Percentiles rank a stretch among this genome's conserved stretches.
Conservation (phyloP, 2,888 invertebrate species). For the Cryptosula pallasiana region DNA sequence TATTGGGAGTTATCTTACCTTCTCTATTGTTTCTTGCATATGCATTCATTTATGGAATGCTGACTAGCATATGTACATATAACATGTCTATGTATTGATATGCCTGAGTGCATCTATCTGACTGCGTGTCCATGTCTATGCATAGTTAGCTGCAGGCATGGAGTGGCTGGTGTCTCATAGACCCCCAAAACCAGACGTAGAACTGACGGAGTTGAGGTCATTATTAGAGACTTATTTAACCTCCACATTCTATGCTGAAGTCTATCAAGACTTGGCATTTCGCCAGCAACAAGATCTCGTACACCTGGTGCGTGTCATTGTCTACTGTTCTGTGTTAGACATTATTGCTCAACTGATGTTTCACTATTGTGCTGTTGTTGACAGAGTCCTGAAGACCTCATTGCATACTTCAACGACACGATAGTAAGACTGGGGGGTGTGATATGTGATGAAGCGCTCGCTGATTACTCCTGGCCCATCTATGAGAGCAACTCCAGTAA, state of each 20-base stretch:
- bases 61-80: too few species aligned
- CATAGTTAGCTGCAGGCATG: neutral
- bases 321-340: too few species aligned
- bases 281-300: slow-evolving; percentile 34
- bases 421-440: neutral
- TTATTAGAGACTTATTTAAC: slow-evolving; percentile 35
- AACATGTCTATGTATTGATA: too few species aligned
- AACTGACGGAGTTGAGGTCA: slow-evolving; percentile 31
- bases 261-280: slow-evolving; percentile 37
- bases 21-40: too few species aligned
- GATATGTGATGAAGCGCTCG: neutral
- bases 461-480: neutral
- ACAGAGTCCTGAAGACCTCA: neutral
- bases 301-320: slow-evolving; percentile 37
- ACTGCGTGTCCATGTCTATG: neutral
- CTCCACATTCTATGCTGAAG: slow-evolving; percentile 36
- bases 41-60: too few species aligned
- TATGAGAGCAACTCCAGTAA: neutral
- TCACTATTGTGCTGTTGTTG: too few species aligned
- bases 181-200: slow-evolving; percentile 32
- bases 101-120: neutral
- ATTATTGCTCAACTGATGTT: too few species aligned
- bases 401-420: neutral
- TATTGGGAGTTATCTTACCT: too few species aligned
- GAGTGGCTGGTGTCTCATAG: slow-evolving; percentile 36